phyloP scores from a whole-genome alignment of 2,113 vertebrate genomes.

The Theristicus caerulescens region DNA sequence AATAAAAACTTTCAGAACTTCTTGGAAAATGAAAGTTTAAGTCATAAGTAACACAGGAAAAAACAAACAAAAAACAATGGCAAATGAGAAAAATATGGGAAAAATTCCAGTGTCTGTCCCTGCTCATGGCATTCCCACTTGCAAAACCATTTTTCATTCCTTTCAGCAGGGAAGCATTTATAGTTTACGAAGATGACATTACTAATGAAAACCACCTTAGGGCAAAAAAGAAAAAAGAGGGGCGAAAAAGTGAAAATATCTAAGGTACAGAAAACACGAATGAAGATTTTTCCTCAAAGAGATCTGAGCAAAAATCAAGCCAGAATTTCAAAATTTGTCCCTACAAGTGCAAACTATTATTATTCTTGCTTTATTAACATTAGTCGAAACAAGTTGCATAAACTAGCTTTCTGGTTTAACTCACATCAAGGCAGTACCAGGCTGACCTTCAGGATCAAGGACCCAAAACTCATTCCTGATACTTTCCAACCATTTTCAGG shows the following conservation, averaged over 20 bases:
- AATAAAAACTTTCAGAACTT: background rate
- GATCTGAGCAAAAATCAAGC: background rate
- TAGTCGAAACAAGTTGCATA: background rate
- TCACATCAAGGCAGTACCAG: background rate
- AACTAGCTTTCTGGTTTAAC: background rate
- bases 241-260: background rate
- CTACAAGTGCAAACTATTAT: background rate
- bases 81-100: constrained; percentile 43
- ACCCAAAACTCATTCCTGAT: background rate
- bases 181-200: background rate
- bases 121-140: background rate
- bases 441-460: background rate
- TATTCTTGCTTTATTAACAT: background rate
- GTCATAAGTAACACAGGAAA: background rate
- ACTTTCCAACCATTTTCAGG: background rate
- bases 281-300: background rate
- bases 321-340: background rate
- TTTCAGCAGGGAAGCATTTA: constrained; percentile 43
- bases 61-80: constrained; percentile 11
- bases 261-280: background rate
- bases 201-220: constrained; percentile 3
- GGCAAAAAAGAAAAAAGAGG: background rate
- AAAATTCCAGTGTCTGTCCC: constrained; percentile 8
- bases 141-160: constrained; percentile 13
- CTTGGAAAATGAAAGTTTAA: constrained; percentile 46